phyloP scores from a whole-genome alignment of 2,888 invertebrate genomes.

The Tetranychus piercei region DNA sequence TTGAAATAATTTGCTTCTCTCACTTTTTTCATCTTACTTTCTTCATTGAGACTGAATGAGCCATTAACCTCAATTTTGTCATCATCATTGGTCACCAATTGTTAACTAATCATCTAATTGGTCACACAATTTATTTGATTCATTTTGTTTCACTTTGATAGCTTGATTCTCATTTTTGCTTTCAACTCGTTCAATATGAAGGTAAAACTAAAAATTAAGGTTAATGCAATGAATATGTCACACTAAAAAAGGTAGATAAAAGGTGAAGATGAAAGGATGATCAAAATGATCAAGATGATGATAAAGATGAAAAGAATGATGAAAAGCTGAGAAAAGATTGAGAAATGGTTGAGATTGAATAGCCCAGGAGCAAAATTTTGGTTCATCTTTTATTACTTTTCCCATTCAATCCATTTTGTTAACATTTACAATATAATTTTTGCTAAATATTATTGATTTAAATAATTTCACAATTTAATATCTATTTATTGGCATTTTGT shows the following conservation, averaged over 20 bases:
- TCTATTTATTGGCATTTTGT: too few species aligned
- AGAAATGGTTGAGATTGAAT: not conserved
- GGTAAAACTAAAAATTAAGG: not conserved
- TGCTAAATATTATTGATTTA: too few species aligned
- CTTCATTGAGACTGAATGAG: not conserved
- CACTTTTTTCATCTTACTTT: not conserved
- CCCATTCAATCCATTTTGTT: not conserved
- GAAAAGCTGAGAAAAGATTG: not conserved
- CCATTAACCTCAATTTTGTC: not conserved
- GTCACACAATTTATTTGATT: not conserved
- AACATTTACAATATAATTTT: too few species aligned
- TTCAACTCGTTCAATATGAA: not conserved
- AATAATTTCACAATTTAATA: too few species aligned
- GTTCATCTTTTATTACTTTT: not conserved
- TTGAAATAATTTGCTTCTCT: not conserved
- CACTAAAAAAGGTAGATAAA: not conserved
- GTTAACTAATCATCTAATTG: not conserved
- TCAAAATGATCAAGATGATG: not conserved
- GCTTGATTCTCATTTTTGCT: not conserved
- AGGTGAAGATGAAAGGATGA: not conserved
- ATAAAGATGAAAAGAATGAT: not conserved
- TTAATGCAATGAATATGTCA: slow-evolving; percentile 1
- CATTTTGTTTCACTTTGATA: not conserved
- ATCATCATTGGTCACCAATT: not conserved
- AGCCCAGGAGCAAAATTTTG: not conserved